phyloP scores from a whole-genome alignment of 1,140 invertebrate genomes.

The Heliconius himera region DNA sequence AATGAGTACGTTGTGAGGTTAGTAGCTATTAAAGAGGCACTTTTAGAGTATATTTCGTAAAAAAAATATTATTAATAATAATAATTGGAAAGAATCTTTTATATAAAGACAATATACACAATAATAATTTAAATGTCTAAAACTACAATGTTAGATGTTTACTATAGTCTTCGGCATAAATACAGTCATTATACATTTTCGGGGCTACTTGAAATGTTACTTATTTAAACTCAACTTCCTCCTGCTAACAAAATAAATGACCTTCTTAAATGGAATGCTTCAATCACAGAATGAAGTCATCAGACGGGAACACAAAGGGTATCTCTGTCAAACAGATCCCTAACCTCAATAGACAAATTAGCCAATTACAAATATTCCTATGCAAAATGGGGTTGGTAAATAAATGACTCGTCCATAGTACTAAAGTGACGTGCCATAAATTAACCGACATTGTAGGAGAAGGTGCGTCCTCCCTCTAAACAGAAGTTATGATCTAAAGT shows the following conservation, averaged over 20 bases:
- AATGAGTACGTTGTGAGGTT: neutral
- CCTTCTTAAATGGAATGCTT: neutral
- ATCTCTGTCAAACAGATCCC: constrained; percentile 33
- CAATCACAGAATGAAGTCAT: constrained; percentile 33
- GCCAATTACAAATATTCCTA: constrained; percentile 51
- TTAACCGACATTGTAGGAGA: constrained; percentile 61
- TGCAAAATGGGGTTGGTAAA: constrained; percentile 44
- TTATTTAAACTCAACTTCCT: constrained; percentile 4
- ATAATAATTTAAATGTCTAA: too few species aligned
- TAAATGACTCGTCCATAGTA: constrained; percentile 52
- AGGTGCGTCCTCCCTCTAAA: constrained; percentile 60
- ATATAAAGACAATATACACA: too few species aligned
- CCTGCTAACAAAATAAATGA: constrained; percentile 2
- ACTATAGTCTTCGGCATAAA: neutral
- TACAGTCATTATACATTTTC: neutral
- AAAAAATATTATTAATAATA: neutral
- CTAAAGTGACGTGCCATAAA: constrained; percentile 63
- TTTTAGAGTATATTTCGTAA: neutral
- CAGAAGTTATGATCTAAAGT: constrained; percentile 70
- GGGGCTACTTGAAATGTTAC: neutral
- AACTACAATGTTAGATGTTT: too few species aligned
- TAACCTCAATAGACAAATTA: constrained; percentile 47
- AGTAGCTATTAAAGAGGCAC: too few species aligned
- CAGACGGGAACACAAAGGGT: constrained; percentile 19
- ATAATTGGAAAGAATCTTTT: too few species aligned